Evolutionary conservation across 2,888 invertebrate genomes (phyloP).

Genomic region (Ophraella communa): DNA sequence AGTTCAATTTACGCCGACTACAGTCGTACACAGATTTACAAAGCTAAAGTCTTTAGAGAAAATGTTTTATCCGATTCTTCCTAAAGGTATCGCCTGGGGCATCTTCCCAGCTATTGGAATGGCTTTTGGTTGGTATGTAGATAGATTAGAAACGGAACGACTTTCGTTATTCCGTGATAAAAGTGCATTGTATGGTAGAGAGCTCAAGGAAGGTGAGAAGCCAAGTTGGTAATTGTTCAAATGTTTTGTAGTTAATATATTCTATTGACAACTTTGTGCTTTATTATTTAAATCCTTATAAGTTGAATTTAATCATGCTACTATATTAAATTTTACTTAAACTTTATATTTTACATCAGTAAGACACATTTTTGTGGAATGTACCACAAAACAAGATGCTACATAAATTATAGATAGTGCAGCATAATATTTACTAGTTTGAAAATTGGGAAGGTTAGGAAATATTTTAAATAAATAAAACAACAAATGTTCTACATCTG

Average conservation of each 20-base stretch:
- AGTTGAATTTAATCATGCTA: too few species aligned
- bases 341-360: too few species aligned
- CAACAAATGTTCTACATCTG: too few species aligned
- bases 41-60: conserved; percentile 57
- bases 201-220: conserved; percentile 68
- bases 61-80: conserved; percentile 64
- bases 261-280: background rate
- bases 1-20: conserved; percentile 74
- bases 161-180: conserved; percentile 79
- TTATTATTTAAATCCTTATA: background rate
- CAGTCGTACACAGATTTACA: conserved; percentile 77
- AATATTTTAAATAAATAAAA: too few species aligned
- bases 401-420: too few species aligned
- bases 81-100: conserved; percentile 60
- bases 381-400: too few species aligned
- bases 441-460: too few species aligned
- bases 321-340: too few species aligned
- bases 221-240: conserved; percentile 70
- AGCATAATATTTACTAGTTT: too few species aligned
- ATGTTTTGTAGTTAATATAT: background rate
- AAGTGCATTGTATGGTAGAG: conserved; percentile 76
- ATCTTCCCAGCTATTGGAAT: conserved; percentile 66
- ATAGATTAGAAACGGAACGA: conserved; percentile 73
- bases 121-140: conserved; percentile 69
- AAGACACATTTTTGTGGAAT: too few species aligned